Base-by-base conservation (phyloP, 2,888 invertebrate genomes). In the Caenorhabditis sp. region DNA sequence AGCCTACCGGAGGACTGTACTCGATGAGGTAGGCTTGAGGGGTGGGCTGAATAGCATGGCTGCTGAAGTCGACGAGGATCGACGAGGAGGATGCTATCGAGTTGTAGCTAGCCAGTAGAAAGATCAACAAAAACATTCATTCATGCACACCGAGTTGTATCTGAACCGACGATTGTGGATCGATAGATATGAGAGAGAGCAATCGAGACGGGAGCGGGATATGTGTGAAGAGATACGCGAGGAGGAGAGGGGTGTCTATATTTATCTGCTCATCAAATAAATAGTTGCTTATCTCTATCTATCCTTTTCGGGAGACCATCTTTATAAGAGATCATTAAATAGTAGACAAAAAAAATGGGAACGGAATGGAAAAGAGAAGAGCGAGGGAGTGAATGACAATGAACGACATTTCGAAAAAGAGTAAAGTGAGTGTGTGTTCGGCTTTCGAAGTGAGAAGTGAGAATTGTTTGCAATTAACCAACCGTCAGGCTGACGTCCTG, bases 1-100 rank as follows among this genome's bases (percentile, higher is more conserved):
- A 75, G 17, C 87, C 87, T 17, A 85, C 80, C 0, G 84, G 85
- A 5, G 87, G 87, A 11, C 78, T 53, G 48, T 87, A 87, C 45
- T 87, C 84, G 52, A 87, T 74, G 27, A 85, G 52, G 48, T 78
- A 83, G n/a, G 80, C 78, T 63, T 81, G 81, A 26, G 74, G 71
- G 8, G 41, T 30, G 13, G 79, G 81, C 68, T 68, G 68, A 17
- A 79, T 41, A 17, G 80, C 75, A 43, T 81, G 70, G n/a, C 68
- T 58, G 11, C 75, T 68, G 79, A 83, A 85, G 63, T 85, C 85
- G 52, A 85, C 78, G 30, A 78, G 71, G 27, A 85, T 80, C 52
- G 84, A 83, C 32, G 85, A 85, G n/a, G 76, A 62, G 30, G 71
- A 55, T 37, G 66, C 58, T 52, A 72, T 59, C 56, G 61, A 73